Evolutionary conservation across 1,140 invertebrate species (phyloP), one percentile per base, ranked within the genome.

Genomic region (Andrena cerasifolii): DNA sequence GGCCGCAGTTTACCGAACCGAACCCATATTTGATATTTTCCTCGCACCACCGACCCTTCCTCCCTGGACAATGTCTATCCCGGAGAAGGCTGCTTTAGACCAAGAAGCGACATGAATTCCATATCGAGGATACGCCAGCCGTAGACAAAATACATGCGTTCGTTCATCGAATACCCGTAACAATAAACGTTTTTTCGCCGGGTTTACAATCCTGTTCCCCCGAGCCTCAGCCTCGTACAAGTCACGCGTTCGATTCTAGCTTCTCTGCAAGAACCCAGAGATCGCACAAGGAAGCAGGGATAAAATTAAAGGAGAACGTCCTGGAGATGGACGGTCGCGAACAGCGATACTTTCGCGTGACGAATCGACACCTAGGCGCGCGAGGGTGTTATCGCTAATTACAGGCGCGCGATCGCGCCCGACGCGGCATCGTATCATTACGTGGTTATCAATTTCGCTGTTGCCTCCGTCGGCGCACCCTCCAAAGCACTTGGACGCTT

Each of bases 21-120:
- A 70, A 54, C 10, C 18, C 26, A 16, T 63, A 73, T 74, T 66
- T 61, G 61, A 78, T 78, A 53, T 72, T 54, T 53, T 31, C 28
- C 21, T 49, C 36, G 24, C 0, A 21, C 61, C 14, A 28, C 21
- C 54, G 26, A 28, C 31, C 21, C 8, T 24, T 70, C 14, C 33
- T n/a, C n/a, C 53, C 0, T 10, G 0, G 26, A 43, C 67, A 31
- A 36, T 36, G 18, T 2, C 1, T 1, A 5, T 24, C 10, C 53
- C 21, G 0, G n/a, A 21, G 53, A 28, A 28, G 18, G 4, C 56
- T 36, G 31, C 0, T 33, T 24, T 36, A 33, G 18, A 16, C n/a
- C 0, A 58, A 24, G n/a, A 21, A 28, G 45, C 31, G 6, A 36
- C 53, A 31, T 10, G 28, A 0, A n/a, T 18, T 58, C 54, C 16